Evolutionary conservation across 2,888 invertebrate genomes (phyloP), one percentile per base, ranked within the genome.

Genomic region (Nomada goodeniana): DNA sequence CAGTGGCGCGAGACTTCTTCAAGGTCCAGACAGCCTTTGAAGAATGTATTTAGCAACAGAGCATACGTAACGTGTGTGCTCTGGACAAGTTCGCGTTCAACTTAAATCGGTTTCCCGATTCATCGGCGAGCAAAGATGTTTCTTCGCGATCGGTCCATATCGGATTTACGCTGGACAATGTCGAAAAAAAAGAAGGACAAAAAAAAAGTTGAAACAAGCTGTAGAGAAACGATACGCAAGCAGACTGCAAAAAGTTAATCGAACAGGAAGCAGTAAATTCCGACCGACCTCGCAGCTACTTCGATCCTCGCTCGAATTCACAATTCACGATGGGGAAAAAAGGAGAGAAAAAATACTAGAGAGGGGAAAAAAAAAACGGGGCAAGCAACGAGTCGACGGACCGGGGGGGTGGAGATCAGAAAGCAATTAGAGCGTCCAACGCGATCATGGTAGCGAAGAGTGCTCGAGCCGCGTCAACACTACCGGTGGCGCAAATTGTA

Each of bases 371-470:
- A 9, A 47, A n/a, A 36, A n/a, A 23, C 15, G 15, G n/a, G 7
- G 42, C n/a, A 68, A 18, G 20, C 23, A 26, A 52, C 63, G 47
- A 65, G 60, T 59, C 70, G 70, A 52, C 60, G 60, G 60, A 52
- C 60, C 44, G 44, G 11, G 47, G 29, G 15, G 50, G 53, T 44
- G 68, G 65, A 75, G 65, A 65, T 82, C 71, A 73, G 75, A 71
- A 80, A 71, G 75, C 80, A 82, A 80, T 82, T 82, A 80, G 82
- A 82, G 73, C 73, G 69, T 69, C 64, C 69, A 67, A 72, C 72
- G 64, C 75, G 76, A 76, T 75, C 75, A 68, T 59, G 75, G 65
- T 47, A 55, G 70, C 68, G 68, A 70, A 59, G 71, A 70, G 75
- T 57, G 60, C 57, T 73, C 67, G 75, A 72, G 81, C 69, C 76